phyloP scores from a whole-genome alignment of 2,797 vertebrate species.

The Microtus agrestis region DNA sequence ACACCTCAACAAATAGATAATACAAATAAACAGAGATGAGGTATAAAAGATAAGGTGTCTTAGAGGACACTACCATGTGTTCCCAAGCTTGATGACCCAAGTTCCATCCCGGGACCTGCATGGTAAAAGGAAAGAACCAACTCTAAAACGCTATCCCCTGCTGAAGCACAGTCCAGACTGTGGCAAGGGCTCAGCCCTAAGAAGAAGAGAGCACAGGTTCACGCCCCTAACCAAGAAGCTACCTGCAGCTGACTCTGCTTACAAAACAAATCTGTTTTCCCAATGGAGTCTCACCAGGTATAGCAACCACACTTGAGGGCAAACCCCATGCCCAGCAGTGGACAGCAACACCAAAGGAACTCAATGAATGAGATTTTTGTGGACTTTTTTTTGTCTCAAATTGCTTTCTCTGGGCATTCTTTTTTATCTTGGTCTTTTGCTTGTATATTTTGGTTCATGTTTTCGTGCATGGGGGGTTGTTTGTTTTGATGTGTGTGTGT shows the following conservation, averaged over 20 bases:
- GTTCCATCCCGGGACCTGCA: no score
- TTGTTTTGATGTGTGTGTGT: background rate
- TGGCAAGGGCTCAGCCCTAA: background rate
- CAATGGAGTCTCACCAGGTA: background rate
- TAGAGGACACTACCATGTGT: no score
- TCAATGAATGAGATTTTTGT: no score
- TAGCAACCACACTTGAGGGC: background rate
- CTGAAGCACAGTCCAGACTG: background rate
- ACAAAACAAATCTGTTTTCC: background rate
- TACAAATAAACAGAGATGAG: background rate
- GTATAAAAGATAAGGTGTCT: background rate
- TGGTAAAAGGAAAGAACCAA: background rate
- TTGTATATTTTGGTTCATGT: background rate
- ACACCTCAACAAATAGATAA: background rate
- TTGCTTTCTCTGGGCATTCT: background rate
- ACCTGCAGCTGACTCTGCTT: background rate
- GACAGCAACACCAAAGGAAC: background rate
- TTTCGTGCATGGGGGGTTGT: background rate
- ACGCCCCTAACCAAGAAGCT: background rate
- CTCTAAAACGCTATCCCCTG: no score
- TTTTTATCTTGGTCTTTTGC: background rate
- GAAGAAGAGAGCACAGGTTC: background rate
- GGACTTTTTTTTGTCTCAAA: no score
- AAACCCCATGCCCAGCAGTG: background rate
- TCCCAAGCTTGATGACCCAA: background rate